phyloP scores from a whole-genome alignment of 2,113 vertebrate genomes.

The Neolamprologus brichardi region DNA sequence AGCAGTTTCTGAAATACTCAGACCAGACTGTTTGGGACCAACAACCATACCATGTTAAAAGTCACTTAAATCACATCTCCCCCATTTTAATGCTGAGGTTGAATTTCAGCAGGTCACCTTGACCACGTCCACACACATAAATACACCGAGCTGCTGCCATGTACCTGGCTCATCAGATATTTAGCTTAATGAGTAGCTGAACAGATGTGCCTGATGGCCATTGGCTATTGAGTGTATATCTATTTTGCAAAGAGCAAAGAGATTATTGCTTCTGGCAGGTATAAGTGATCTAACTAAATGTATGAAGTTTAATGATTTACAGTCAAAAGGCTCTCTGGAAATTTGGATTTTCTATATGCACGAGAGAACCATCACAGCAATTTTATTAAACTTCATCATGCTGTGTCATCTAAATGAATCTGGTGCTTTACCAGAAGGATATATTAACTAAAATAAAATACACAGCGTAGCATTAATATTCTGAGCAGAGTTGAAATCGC shows the following conservation, averaged over 20 bases:
- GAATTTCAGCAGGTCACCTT: not conserved
- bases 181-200: not conserved
- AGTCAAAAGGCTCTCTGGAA: not conserved
- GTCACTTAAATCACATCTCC: not conserved
- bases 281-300: not conserved
- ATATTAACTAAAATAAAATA: not conserved
- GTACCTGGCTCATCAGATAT: not conserved
- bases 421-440: not conserved
- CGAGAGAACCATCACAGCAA: not conserved
- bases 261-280: not conserved
- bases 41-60: not conserved
- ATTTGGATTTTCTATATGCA: not conserved
- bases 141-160: not conserved
- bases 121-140: not conserved
- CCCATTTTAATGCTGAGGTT: not conserved
- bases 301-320: not conserved
- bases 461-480: not conserved
- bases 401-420: not conserved
- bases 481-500: not conserved
- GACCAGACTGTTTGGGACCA: not conserved
- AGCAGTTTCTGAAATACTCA: not conserved
- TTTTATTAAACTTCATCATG: not conserved
- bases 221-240: not conserved
- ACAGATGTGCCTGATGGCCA: not conserved
- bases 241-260: not conserved